Evolutionary conservation across 2,113 vertebrate species (phyloP).

Genomic region (Nibea albiflora): DNA sequence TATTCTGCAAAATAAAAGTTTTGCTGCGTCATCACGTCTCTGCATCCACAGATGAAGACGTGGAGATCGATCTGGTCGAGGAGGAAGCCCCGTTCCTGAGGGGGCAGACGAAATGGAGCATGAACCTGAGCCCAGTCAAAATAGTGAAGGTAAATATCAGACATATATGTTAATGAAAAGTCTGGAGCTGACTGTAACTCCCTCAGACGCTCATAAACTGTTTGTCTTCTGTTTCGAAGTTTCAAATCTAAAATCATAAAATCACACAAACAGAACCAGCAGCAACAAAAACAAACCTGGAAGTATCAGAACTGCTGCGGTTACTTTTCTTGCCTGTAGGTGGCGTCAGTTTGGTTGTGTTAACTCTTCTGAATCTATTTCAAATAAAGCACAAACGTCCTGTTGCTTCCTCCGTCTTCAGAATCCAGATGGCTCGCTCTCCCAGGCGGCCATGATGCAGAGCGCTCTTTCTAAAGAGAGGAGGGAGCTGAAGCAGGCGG

Average conservation of each 20-base stretch:
- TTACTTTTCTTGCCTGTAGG: too few relatives aligned
- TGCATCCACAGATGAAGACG: conserved; percentile 34
- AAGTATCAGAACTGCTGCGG: too few relatives aligned
- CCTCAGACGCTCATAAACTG: too few relatives aligned
- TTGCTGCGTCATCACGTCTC: background rate
- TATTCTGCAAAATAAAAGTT: background rate
- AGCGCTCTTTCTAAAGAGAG: conserved; percentile 93
- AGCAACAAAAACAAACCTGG: too few relatives aligned
- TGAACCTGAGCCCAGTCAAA: conserved; percentile 49
- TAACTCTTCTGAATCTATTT: too few relatives aligned
- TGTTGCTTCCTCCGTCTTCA: conserved; percentile 45
- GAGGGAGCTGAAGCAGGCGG: conserved; percentile 91
- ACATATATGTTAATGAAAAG: too few relatives aligned
- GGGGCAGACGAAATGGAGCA: conserved; percentile 51
- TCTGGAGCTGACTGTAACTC: too few relatives aligned
- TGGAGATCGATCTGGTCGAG: conserved; percentile 56
- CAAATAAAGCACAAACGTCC: background rate
- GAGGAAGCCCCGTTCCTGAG: conserved; percentile 46
- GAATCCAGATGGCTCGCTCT: conserved; percentile 95
- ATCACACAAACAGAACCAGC: too few relatives aligned
- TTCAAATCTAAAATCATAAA: too few relatives aligned
- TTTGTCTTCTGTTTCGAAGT: too few relatives aligned
- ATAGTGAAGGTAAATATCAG: conserved; percentile 47
- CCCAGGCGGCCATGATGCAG: conserved; percentile 98
- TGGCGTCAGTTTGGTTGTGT: too few relatives aligned